Evolutionary conservation across 2,888 invertebrate genomes (phyloP).

Genomic region (Timandra comae): DNA sequence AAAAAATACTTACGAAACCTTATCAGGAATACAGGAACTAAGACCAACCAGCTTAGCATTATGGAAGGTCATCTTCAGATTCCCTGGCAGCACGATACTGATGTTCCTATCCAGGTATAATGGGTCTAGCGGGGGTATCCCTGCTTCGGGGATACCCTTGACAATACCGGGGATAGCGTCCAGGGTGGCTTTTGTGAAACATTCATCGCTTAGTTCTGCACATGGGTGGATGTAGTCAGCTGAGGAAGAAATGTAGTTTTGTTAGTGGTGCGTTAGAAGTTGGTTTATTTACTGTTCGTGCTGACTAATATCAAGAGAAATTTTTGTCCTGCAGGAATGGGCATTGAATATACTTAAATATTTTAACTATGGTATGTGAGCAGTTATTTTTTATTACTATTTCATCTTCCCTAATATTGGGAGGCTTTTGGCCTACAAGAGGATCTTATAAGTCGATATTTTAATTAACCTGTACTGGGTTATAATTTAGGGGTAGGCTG

Average conservation of each 20-base stretch:
- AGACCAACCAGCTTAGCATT: slow-evolving; percentile 58
- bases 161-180: slow-evolving; percentile 66
- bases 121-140: slow-evolving; percentile 58
- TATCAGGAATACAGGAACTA: slow-evolving; percentile 58
- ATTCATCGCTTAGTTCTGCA: slow-evolving; percentile 56
- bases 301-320: no score
- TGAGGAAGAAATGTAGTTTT: no score
- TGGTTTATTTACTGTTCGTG: background rate
- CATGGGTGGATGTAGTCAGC: slow-evolving; percentile 70
- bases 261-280: no score
- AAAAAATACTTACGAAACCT: slow-evolving; percentile 59
- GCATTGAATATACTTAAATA: no score
- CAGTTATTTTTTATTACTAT: no score
- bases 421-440: no score
- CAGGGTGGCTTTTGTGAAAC: slow-evolving; percentile 63
- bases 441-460: no score
- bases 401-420: no score
- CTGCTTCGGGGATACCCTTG: slow-evolving; percentile 61
- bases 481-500: no score
- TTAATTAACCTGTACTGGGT: no score
- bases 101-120: slow-evolving; percentile 57
- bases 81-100: slow-evolving; percentile 61
- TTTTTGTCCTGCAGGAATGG: no score
- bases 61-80: slow-evolving; percentile 66
- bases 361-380: no score